Percentiles rank a stretch among this genome's conserved stretches.
These are phyloP conservation scores for Lycaon pictus DNA, from an alignment of 2,113 vertebrate species.

Conservation along the genomic window DNA sequence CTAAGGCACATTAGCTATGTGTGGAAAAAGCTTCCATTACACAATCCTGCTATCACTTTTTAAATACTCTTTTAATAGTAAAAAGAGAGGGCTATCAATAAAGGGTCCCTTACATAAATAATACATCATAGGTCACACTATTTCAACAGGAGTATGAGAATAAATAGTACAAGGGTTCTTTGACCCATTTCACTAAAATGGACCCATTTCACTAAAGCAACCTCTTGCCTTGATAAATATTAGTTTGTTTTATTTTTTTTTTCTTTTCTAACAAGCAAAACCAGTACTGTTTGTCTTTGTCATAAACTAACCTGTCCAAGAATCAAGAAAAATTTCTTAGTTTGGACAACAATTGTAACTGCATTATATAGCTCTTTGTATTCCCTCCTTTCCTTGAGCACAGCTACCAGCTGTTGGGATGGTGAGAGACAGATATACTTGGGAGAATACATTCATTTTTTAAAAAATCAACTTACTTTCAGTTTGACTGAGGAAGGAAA, in stretches of 20 bases:
- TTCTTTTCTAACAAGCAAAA: background rate
- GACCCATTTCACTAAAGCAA: background rate
- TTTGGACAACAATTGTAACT: background rate
- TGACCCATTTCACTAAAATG: background rate
- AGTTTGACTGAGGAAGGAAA: background rate
- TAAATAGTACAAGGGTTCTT: background rate
- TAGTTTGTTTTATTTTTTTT: background rate
- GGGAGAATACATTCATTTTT: background rate
- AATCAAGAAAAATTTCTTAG: background rate
- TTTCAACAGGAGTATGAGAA: background rate
- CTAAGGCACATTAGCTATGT: background rate
- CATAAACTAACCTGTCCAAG: background rate
- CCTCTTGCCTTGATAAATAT: background rate
- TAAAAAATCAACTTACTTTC: constrained; percentile 44
- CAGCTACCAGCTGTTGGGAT: background rate
- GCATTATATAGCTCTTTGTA: background rate
- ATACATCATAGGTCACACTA: background rate
- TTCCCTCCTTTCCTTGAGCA: background rate
- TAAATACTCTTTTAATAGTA: background rate
- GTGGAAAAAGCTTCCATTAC: background rate
- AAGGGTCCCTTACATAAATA: background rate
- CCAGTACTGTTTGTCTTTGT: background rate
- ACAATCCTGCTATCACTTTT: background rate
- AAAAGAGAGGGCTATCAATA: background rate
- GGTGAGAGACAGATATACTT: background rate